Evolutionary conservation across 2,888 invertebrate species (phyloP).

Genomic region (Melieria omissa): DNA sequence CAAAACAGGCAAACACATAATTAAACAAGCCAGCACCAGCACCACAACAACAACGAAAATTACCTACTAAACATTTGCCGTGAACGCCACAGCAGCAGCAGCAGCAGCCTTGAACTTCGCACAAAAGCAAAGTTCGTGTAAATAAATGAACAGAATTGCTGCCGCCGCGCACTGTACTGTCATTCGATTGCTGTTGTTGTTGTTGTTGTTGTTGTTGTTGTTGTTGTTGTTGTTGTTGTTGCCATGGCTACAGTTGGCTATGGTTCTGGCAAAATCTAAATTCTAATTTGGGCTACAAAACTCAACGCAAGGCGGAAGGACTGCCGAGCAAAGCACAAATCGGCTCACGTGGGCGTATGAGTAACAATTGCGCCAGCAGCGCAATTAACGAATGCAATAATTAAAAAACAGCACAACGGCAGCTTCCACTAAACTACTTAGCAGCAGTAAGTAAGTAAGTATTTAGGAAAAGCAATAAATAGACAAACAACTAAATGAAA

Average conservation of each 20-base stretch:
- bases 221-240: not conserved
- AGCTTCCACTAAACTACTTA: not conserved
- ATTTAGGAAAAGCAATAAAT: not conserved
- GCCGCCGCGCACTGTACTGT: not conserved
- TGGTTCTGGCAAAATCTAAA: not conserved
- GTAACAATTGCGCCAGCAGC: conserved; percentile 3
- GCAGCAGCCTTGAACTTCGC: conserved; percentile 28
- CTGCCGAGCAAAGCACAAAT: not conserved
- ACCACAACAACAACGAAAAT: not conserved
- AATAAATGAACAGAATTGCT: not conserved
- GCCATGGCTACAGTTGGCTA: not conserved
- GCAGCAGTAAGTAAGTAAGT: not conserved
- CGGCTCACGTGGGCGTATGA: conserved; percentile 25
- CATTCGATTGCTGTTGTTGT: conserved; percentile 7
- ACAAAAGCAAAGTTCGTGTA: conserved; percentile 28
- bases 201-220: not conserved
- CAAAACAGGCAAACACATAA: not conserved
- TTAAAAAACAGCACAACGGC: not conserved
- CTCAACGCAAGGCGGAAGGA: too few relatives aligned
- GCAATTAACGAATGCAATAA: conserved; percentile 18
- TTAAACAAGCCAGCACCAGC: not conserved
- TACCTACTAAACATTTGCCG: not conserved
- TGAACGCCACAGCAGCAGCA: not conserved
- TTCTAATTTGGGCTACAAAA: too few relatives aligned
- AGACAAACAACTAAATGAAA: conserved; percentile 7